Percentiles rank a stretch among this genome's conserved stretches.
phyloP scores from a whole-genome alignment of 2,888 invertebrate species.

The Thera britannica region DNA sequence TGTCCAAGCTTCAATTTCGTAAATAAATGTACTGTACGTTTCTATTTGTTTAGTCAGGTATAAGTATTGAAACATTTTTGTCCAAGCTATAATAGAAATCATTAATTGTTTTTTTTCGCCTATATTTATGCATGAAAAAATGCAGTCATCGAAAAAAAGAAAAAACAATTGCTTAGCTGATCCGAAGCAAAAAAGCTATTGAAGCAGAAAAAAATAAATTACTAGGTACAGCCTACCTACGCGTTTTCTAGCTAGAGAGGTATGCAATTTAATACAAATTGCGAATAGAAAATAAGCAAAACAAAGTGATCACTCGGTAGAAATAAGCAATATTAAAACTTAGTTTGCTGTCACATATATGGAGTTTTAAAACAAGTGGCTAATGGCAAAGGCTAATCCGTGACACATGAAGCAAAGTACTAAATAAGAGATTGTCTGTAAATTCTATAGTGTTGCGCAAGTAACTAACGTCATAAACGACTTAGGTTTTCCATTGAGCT shows the following conservation, averaged over 20 bases:
- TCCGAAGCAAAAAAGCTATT: slow-evolving; percentile 2
- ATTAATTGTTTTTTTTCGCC: no score
- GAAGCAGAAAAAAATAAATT: slow-evolving; percentile 6
- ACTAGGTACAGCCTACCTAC: not conserved
- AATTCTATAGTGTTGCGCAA: slow-evolving; percentile 9
- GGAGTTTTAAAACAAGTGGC: slow-evolving; percentile 8
- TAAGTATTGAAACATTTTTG: no score
- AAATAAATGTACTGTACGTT: no score
- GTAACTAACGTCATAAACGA: slow-evolving; percentile 15
- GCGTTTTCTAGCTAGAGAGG: no score
- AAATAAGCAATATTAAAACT: slow-evolving; percentile 1
- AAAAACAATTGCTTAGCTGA: not conserved
- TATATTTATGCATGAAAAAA: no score
- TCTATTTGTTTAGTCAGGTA: no score
- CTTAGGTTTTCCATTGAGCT: slow-evolving; percentile 5
- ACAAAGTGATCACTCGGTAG: no score
- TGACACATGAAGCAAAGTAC: slow-evolving; percentile 19
- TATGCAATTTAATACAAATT: no score
- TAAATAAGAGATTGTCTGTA: slow-evolving; percentile 19
- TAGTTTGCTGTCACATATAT: slow-evolving; percentile 19
- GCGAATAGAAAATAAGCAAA: not conserved
- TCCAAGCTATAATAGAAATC: no score
- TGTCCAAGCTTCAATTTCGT: no score
- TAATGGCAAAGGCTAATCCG: slow-evolving; percentile 16
- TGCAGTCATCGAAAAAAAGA: no score